Percentiles rank a stretch among this genome's conserved stretches.
Evolutionary conservation across 2,888 invertebrate species (phyloP).

Genomic region (Mantis religiosa): DNA sequence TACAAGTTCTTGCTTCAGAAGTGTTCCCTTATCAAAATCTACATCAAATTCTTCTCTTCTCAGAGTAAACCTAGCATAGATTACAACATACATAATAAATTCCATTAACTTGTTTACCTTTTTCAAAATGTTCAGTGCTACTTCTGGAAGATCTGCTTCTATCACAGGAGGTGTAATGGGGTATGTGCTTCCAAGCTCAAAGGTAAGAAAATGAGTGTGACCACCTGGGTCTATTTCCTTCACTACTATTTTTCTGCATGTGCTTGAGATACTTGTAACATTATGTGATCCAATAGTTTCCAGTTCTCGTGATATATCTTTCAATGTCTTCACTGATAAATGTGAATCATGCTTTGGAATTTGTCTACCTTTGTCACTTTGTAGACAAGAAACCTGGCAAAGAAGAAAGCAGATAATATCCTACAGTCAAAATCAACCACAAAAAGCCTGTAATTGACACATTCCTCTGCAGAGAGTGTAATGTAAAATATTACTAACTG

Average conservation of each 20-base stretch:
- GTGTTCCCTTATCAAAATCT: too few relatives aligned
- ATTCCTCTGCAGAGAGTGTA: too few relatives aligned
- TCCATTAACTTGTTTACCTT: not conserved
- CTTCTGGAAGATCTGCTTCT: not conserved
- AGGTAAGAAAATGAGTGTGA: not conserved
- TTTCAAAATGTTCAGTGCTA: not conserved
- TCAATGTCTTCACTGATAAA: not conserved
- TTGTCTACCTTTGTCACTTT: not conserved
- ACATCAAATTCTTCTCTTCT: not conserved
- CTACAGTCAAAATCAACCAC: too few relatives aligned
- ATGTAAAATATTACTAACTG: too few relatives aligned
- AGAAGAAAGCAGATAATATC: not conserved
- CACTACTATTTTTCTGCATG: not conserved
- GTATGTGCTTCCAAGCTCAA: not conserved
- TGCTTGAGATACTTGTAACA: not conserved
- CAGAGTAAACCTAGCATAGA: too few relatives aligned
- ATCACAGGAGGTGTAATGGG: constrained; percentile 1
- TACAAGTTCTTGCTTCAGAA: too few relatives aligned
- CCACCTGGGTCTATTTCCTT: not conserved
- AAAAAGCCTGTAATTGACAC: too few relatives aligned
- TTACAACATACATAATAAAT: not conserved
- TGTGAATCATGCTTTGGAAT: not conserved
- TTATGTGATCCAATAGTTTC: not conserved
- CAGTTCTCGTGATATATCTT: not conserved
- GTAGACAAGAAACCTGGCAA: not conserved